Conservation (phyloP, 2,888 invertebrate species). For the Boloria selene region DNA sequence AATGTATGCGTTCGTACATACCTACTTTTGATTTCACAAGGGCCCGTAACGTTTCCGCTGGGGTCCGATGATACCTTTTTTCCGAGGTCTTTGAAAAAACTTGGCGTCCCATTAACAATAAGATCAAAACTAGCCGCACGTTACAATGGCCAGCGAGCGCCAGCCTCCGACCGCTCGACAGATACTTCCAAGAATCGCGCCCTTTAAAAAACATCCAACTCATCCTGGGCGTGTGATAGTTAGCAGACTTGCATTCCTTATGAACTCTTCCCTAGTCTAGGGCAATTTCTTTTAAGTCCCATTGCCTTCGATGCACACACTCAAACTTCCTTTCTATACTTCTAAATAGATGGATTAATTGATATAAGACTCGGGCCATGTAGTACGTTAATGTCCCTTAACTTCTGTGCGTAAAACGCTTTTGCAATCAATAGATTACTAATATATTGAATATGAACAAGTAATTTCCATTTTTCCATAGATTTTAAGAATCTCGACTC, state of each 20-base stretch:
- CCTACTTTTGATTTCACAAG: slow-evolving; percentile 76
- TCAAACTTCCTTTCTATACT: background rate
- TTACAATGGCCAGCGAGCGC: slow-evolving; percentile 78
- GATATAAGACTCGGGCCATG: too few relatives aligned
- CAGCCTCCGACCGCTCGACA: slow-evolving; percentile 72
- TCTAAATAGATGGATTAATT: too few relatives aligned
- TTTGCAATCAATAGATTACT: too few relatives aligned
- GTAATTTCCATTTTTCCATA: too few relatives aligned
- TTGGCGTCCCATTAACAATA: slow-evolving; percentile 82
- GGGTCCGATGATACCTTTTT: slow-evolving; percentile 77
- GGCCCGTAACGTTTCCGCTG: slow-evolving; percentile 81
- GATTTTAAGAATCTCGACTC: too few relatives aligned
- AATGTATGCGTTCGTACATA: slow-evolving; percentile 62
- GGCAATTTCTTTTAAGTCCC: background rate
- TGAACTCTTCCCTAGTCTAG: slow-evolving; percentile 8
- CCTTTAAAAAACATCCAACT: slow-evolving; percentile 77
- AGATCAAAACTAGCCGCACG: slow-evolving; percentile 81
- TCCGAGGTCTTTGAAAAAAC: slow-evolving; percentile 76
- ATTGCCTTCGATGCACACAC: background rate
- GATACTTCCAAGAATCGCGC: slow-evolving; percentile 77
- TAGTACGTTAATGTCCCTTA: too few relatives aligned
- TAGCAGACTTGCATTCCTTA: slow-evolving; percentile 71
- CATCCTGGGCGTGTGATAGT: slow-evolving; percentile 76
- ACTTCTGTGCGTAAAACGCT: too few relatives aligned
- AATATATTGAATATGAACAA: too few relatives aligned